Percentiles rank a stretch among this genome's conserved stretches.
Evolutionary conservation across 1,140 invertebrate species (phyloP).

Genomic region (Trichonephila clavipes): DNA sequence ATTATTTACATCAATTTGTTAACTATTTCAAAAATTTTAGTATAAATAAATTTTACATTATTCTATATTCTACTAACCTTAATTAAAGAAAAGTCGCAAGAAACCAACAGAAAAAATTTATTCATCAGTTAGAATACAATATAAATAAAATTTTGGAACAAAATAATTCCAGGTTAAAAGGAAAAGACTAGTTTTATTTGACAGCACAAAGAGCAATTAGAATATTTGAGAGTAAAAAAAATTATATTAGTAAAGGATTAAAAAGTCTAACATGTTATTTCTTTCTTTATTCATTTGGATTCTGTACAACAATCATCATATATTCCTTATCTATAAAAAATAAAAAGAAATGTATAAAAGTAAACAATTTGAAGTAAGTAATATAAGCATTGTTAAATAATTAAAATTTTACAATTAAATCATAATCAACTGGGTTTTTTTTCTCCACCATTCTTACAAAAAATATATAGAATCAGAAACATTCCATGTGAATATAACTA

Average conservation of each 20-base stretch:
- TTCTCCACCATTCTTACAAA: no score
- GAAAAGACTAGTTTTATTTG: constrained; percentile 61
- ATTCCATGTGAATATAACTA: no score
- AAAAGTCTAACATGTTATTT: not conserved
- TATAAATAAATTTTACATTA: no score
- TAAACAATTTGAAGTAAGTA: not conserved
- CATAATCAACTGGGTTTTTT: no score
- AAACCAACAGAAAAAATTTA: not conserved
- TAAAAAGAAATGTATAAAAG: not conserved
- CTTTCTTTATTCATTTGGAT: constrained; percentile 61
- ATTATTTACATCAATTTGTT: no score
- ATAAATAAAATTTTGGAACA: not conserved
- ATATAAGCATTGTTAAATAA: not conserved
- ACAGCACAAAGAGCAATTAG: not conserved
- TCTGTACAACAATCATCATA: constrained; percentile 74
- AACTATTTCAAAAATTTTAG: no score
- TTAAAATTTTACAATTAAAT: not conserved
- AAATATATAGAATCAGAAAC: no score
- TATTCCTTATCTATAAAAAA: constrained; percentile 74
- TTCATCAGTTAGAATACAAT: not conserved
- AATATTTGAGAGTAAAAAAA: not conserved
- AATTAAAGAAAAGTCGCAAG: not conserved
- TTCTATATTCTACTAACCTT: no score
- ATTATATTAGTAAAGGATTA: not conserved
- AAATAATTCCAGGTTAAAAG: not conserved